Conservation (phyloP, 2,113 vertebrate species). For the Seriola dumerili region DNA sequence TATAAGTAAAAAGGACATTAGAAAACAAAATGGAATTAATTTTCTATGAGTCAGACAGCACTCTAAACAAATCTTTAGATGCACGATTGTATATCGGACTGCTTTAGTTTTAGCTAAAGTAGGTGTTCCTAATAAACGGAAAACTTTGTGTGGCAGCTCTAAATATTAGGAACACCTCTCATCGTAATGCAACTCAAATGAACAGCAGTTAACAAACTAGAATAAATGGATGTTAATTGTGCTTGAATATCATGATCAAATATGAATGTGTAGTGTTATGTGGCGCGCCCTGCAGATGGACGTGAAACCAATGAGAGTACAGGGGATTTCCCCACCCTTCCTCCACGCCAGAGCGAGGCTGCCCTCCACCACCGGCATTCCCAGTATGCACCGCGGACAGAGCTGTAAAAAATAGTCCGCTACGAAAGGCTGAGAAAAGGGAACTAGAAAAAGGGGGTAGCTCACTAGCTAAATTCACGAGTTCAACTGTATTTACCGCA, state of each 20-base stretch:
- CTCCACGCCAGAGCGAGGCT: slow-evolving; percentile 77
- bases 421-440: slow-evolving; percentile 77
- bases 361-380: slow-evolving; percentile 87
- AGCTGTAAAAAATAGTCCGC: slow-evolving; percentile 85
- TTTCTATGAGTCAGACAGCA: too few relatives aligned
- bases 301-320: slow-evolving; percentile 67
- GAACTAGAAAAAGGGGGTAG: slow-evolving; percentile 63
- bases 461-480: slow-evolving; percentile 59
- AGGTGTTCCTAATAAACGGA: too few relatives aligned
- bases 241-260: background rate
- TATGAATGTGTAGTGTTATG: background rate
- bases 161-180: background rate
- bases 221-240: background rate
- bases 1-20: too few relatives aligned
- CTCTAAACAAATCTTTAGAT: too few relatives aligned
- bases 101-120: too few relatives aligned
- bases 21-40: too few relatives aligned
- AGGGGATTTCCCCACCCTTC: slow-evolving; percentile 82
- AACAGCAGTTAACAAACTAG: background rate
- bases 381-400: slow-evolving; percentile 85
- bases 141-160: too few relatives aligned
- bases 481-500: slow-evolving; percentile 32
- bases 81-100: too few relatives aligned
- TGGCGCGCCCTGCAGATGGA: slow-evolving; percentile 39
- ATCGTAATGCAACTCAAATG: background rate